Percentiles rank a stretch among this genome's conserved stretches.
phyloP scores from a whole-genome alignment of 2,888 invertebrate species.

The Agriotes lineatus region DNA sequence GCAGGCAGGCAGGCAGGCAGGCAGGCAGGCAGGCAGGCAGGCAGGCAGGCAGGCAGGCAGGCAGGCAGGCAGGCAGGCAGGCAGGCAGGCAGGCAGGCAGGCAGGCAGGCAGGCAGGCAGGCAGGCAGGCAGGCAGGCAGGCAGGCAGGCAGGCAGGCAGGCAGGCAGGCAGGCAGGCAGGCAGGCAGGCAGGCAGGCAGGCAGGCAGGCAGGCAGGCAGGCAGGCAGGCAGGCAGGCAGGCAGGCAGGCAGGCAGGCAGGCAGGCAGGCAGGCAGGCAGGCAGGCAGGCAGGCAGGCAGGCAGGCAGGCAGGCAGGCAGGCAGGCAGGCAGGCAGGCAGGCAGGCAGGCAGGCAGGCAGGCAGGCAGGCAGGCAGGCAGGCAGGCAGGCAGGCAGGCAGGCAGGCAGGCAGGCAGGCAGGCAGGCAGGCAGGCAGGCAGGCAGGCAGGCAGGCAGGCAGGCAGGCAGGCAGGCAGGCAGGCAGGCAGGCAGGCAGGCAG shows the following conservation, averaged over 20 bases:
- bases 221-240: not conserved
- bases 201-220: constrained; percentile 8
- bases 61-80: constrained; percentile 26
- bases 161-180: constrained; percentile 6
- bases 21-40: constrained; percentile 26
- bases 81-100: not conserved
- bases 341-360: constrained; percentile 14
- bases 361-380: constrained; percentile 12
- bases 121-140: not conserved
- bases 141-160: constrained; percentile 30
- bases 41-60: constrained; percentile 46
- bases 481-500: no score
- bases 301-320: constrained; percentile 16
- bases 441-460: constrained; percentile 36
- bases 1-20: constrained; percentile 17
- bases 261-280: constrained; percentile 32
- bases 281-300: constrained; percentile 29
- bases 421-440: not conserved
- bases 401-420: constrained; percentile 10
- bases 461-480: no score
- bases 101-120: constrained; percentile 1
- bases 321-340: constrained; percentile 6
- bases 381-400: constrained; percentile 5
- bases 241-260: constrained; percentile 10
- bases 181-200: constrained; percentile 15